These are phyloP conservation scores for Drosophila dives DNA, from an alignment of 2,888 invertebrate genomes.

Conservation along the genomic window DNA sequence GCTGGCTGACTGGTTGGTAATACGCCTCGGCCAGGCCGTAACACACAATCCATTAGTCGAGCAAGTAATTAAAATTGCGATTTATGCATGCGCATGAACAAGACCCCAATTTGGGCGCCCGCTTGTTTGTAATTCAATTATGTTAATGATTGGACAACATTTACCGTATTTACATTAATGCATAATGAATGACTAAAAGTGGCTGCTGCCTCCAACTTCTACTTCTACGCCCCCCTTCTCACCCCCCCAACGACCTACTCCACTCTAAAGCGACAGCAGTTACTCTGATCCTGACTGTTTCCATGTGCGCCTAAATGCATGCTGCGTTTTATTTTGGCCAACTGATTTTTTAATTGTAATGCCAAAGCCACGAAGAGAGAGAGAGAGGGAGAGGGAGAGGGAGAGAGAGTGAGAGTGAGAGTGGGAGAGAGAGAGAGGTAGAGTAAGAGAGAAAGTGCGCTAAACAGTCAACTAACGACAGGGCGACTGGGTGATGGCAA, in stretches of 20 bases:
- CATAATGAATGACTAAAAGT: conserved; percentile 82
- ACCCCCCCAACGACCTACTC: no score
- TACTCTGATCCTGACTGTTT: not conserved
- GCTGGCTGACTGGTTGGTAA: not conserved
- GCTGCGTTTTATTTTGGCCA: conserved; percentile 64
- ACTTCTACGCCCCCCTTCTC: not conserved
- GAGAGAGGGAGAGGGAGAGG: not conserved
- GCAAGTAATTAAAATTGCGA: conserved; percentile 78
- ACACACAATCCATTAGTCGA: conserved; percentile 74
- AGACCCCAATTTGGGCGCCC: conserved; percentile 51
- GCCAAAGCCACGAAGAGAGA: conserved; percentile 15
- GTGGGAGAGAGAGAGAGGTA: not conserved
- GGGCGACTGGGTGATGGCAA: conserved; percentile 54
- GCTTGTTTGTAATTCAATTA: conserved; percentile 84
- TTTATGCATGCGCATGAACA: conserved; percentile 72
- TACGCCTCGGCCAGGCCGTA: conserved; percentile 20
- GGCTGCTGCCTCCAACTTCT: not conserved
- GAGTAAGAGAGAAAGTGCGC: conserved; percentile 6
- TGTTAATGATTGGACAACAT: conserved; percentile 85
- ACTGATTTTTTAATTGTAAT: conserved; percentile 66
- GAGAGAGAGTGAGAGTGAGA: not conserved
- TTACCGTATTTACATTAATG: conserved; percentile 85
- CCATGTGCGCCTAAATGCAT: conserved; percentile 57
- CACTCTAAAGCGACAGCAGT: not conserved
- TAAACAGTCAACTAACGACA: conserved; percentile 41